These are phyloP conservation scores for Parasteatoda tepidariorum DNA, from an alignment of 1,140 invertebrate genomes.

Conservation along the genomic window DNA sequence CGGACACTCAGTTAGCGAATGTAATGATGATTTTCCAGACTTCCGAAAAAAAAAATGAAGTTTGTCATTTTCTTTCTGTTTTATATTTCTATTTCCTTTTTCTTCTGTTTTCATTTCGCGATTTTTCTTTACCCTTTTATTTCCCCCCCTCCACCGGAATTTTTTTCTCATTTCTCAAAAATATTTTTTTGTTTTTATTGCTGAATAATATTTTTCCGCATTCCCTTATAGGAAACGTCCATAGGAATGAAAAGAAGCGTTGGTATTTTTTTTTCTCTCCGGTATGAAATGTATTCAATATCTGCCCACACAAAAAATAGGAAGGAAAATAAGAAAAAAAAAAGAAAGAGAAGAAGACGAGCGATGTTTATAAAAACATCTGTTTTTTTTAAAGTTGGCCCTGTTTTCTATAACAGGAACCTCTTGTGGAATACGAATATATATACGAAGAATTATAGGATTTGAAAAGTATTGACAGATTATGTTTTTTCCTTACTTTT, in stretches of 20 bases:
- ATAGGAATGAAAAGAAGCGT: not conserved
- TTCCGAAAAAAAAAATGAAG: conserved; percentile 8
- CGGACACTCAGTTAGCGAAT: not conserved
- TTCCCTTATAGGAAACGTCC: not conserved
- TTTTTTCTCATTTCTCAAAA: conserved; percentile 1
- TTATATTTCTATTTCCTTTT: not conserved
- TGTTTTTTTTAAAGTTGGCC: conserved; percentile 32
- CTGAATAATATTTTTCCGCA: conserved; percentile 28
- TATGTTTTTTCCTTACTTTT: too few relatives aligned
- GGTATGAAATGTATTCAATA: conserved; percentile 33
- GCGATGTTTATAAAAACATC: conserved; percentile 36
- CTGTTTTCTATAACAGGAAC: conserved; percentile 4
- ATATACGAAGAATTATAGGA: too few relatives aligned
- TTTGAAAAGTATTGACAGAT: too few relatives aligned
- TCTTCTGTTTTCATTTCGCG: not conserved
- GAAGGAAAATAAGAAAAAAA: not conserved
- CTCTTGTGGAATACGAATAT: too few relatives aligned
- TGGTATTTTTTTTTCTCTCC: conserved; percentile 3
- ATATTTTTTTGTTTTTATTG: conserved; percentile 9
- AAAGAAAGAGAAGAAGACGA: conserved; percentile 7
- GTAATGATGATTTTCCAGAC: conserved; percentile 13
- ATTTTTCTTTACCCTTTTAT: conserved; percentile 14
- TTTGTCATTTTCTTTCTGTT: conserved; percentile 11
- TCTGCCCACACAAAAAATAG: too few relatives aligned
- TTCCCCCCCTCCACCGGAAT: not conserved